Evolutionary conservation across 2,888 invertebrate species (phyloP), one percentile per base, ranked within the genome.

Genomic region (Athrips mouffetella): DNA sequence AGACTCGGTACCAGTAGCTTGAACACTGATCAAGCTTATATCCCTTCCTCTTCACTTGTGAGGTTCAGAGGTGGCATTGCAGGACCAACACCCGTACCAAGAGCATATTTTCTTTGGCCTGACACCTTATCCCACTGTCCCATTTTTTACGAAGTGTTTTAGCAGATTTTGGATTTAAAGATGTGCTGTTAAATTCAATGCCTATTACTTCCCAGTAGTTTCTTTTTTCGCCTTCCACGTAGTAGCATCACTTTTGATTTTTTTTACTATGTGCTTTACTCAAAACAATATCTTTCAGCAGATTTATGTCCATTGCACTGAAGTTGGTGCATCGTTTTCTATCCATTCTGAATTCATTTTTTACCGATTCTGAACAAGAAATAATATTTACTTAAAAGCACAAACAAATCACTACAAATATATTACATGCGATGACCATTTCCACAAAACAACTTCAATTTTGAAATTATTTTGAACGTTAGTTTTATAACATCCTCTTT

Each of bases 51-150:
- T 29, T 40, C 40, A 6, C n/a, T 39, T 20, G 40, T 40, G 40
- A 47, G 40, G 47, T 47, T 47, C 20, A 40, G 47, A 40, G 47
- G 40, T 40, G 47, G 47, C 47, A 47, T 40, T 40, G 47, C 31
- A 30, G 40, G 47, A 40, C 31, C 47, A 40, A 39, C 47, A 8
- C 47, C 47, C 4, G 47, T 47, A 13, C 47, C 47, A 18, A 47
- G 15, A 30, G 47, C 47, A 47, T 47, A 47, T 30, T 47, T 39
- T 40, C 47, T 47, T 47, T 47, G 47, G 40, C 47, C 47, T 21
- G 21, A 21, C 31, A 47, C 30, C 40, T 47, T 40, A 47, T 47
- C 47, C 40, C 40, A 30, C 40, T 47, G 40, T 47, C 47, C 47
- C 47, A n/a, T 29, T 47, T 47, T 41, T 47, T 47, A 31, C 47